Evolutionary conservation across 2,888 invertebrate genomes (phyloP).

Genomic region (Thera britannica): DNA sequence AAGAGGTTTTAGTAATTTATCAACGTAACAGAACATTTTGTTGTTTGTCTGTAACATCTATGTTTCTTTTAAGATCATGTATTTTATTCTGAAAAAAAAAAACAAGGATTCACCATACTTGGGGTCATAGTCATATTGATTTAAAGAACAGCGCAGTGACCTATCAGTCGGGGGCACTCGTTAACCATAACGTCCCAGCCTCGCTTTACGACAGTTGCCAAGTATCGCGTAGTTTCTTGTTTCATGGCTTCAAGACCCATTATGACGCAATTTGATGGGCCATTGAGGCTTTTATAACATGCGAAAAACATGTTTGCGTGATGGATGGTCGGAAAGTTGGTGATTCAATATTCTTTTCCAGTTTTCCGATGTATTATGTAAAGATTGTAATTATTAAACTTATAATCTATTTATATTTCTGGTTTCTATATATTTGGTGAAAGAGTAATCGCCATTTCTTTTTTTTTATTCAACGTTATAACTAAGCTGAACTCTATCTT

Average conservation of each 20-base stretch:
- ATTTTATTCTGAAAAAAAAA: too few species aligned
- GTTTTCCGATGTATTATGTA: background rate
- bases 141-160: background rate
- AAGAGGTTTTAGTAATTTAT: too few species aligned
- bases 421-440: too few species aligned
- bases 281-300: slow-evolving; percentile 17
- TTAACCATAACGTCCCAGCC: slow-evolving; percentile 26
- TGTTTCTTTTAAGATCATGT: too few species aligned
- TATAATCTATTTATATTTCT: too few species aligned
- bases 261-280: slow-evolving; percentile 22
- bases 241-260: slow-evolving; percentile 28
- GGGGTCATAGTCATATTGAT: background rate
- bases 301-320: slow-evolving; percentile 35
- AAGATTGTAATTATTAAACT: background rate
- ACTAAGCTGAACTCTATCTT: slow-evolving; percentile 5
- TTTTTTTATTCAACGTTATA: background rate
- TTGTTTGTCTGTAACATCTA: too few species aligned
- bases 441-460: too few species aligned
- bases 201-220: slow-evolving; percentile 30
- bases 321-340: slow-evolving; percentile 14
- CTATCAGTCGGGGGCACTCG: slow-evolving; percentile 20
- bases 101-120: too few species aligned
- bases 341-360: background rate
- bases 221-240: slow-evolving; percentile 26
- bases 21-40: too few species aligned